Conservation (phyloP, 2,113 vertebrate genomes). For the Ginglymostoma cirratum region DNA sequence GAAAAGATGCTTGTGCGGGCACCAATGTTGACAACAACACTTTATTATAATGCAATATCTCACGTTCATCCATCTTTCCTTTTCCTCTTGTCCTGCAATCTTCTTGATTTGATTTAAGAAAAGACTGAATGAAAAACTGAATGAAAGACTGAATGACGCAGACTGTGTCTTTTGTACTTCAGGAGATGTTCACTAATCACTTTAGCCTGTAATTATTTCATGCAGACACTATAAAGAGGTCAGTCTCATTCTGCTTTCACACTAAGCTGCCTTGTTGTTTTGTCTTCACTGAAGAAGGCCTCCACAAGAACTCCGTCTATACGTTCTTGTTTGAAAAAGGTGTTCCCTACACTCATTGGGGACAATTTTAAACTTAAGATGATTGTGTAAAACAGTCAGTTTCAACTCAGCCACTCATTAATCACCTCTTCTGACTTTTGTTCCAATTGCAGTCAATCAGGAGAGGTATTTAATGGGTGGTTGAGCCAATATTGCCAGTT, state of each 20-base stretch:
- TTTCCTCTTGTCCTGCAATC: background rate
- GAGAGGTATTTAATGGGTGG: background rate
- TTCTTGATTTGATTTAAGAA: background rate
- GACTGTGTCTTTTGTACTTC: background rate
- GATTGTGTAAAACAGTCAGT: background rate
- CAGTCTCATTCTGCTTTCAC: background rate
- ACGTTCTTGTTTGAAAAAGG: background rate
- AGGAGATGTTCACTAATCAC: slow-evolving; percentile 1
- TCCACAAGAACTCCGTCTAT: background rate
- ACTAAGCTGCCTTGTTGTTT: background rate
- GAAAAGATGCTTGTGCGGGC: background rate
- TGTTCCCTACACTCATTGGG: background rate
- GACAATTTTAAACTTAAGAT: background rate
- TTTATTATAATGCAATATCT: background rate
- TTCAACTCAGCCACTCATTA: background rate
- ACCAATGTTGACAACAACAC: background rate
- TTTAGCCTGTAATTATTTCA: background rate
- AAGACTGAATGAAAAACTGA: background rate
- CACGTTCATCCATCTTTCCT: background rate
- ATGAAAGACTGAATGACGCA: background rate
- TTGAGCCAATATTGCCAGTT: background rate
- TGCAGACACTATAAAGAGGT: background rate
- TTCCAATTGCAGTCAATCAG: background rate
- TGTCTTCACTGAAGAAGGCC: background rate
- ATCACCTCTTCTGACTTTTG: background rate